phyloP scores from a whole-genome alignment of 1,140 invertebrate species.

The Drosophila elegans region DNA sequence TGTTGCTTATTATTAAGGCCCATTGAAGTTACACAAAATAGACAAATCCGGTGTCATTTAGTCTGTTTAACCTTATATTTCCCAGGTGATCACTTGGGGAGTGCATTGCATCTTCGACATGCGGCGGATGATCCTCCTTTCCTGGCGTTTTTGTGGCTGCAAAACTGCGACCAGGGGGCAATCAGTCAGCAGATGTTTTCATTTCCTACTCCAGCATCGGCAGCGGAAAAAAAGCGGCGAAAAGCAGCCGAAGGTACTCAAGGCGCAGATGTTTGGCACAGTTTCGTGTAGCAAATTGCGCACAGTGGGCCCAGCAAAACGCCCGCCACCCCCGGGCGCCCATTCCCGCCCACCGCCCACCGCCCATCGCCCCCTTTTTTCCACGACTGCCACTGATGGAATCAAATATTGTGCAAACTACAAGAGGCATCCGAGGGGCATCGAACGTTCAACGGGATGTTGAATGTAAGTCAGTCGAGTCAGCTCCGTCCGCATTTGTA shows the following conservation, averaged over 20 bases:
- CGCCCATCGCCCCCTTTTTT: background rate
- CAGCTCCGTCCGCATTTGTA: conserved; percentile 38
- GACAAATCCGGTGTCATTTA: background rate
- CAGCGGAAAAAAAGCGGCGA: conserved; percentile 33
- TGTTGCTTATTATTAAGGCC: too few species aligned
- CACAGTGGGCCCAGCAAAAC: conserved; percentile 68
- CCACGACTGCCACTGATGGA: conserved; percentile 61
- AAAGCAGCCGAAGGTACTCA: conserved; percentile 64
- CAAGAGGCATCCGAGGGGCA: conserved; percentile 63
- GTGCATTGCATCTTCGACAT: conserved; percentile 23
- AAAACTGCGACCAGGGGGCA: conserved; percentile 72
- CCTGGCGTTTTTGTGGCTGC: conserved; percentile 10
- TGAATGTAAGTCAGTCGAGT: conserved; percentile 56
- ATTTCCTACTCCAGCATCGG: conserved; percentile 70
- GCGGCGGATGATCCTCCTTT: conserved; percentile 3
- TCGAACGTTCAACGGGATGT: conserved; percentile 73
- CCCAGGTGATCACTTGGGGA: background rate
- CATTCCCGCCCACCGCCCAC: conserved; percentile 10
- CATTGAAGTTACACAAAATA: background rate
- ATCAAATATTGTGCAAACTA: conserved; percentile 83
- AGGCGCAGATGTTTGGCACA: conserved; percentile 79
- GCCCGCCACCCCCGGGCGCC: conserved; percentile 31
- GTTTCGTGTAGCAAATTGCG: conserved; percentile 82
- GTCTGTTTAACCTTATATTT: background rate
- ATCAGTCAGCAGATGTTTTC: conserved; percentile 83